Conservation (phyloP, 2,113 vertebrate genomes). For the Rhinichthys klamathensis region DNA sequence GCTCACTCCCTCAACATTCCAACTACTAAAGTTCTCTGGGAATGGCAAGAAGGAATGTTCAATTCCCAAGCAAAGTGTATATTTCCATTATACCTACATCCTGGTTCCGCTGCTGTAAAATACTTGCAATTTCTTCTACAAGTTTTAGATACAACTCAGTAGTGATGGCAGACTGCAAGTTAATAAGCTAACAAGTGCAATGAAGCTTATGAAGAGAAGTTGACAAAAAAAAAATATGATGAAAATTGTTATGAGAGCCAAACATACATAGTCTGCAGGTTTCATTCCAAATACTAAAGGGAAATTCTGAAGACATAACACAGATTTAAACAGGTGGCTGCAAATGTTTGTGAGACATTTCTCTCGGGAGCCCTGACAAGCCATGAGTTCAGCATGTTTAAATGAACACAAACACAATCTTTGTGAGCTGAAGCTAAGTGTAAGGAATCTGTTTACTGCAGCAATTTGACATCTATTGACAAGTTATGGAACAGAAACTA, state of each 20-base stretch:
- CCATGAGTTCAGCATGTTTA: constrained; percentile 41
- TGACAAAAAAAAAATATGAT: constrained; percentile 11
- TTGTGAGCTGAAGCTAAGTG: constrained; percentile 24
- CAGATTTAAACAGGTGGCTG: constrained; percentile 36
- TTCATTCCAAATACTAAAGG: constrained; percentile 26
- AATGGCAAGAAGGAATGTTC: constrained; percentile 21
- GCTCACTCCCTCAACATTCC: constrained; percentile 2
- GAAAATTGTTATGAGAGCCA: neutral
- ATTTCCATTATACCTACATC: constrained; percentile 24
- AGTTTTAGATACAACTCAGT: neutral
- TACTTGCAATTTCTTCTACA: neutral
- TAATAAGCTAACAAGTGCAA: neutral
- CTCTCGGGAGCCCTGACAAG: constrained; percentile 26
- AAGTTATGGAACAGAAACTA: constrained; percentile 69
- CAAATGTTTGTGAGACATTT: constrained; percentile 15
- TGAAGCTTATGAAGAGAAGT: neutral
- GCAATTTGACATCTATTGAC: constrained; percentile 67
- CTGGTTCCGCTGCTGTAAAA: neutral
- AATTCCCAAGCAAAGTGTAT: neutral
- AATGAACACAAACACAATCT: constrained; percentile 22
- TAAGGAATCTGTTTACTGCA: constrained; percentile 64
- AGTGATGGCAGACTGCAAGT: neutral
- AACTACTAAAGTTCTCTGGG: neutral
- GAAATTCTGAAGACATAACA: constrained; percentile 41
- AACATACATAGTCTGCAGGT: constrained; percentile 13